Conservation (phyloP, 2,113 vertebrate species). For the Andinoacara biseriatus region DNA sequence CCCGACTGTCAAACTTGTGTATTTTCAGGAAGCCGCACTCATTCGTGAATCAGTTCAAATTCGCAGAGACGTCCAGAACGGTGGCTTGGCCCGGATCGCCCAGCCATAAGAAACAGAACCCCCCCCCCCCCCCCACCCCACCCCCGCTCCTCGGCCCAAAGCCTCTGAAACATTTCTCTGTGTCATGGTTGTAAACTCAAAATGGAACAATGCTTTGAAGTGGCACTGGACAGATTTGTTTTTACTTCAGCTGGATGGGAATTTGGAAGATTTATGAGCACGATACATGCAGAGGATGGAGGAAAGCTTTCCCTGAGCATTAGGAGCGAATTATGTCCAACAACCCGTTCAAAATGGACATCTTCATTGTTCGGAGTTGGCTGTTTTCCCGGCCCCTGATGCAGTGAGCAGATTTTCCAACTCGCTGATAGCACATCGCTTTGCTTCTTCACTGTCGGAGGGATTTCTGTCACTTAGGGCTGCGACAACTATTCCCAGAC, state of each 20-base stretch:
- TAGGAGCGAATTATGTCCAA: constrained; percentile 23
- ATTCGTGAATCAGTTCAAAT: constrained; percentile 39
- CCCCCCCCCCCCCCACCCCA: neutral
- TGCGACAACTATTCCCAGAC: constrained; percentile 16
- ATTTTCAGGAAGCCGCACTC: constrained; percentile 20
- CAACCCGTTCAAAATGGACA: constrained; percentile 23
- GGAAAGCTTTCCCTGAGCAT: constrained; percentile 38
- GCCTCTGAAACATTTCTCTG: constrained; percentile 61
- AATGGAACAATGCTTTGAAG: constrained; percentile 69
- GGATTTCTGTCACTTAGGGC: constrained; percentile 31
- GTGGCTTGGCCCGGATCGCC: constrained; percentile 56
- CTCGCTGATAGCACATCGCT: constrained; percentile 41
- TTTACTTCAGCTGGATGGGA: constrained; percentile 56
- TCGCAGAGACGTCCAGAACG: constrained; percentile 54
- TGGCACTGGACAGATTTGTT: constrained; percentile 62
- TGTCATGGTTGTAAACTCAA: constrained; percentile 68
- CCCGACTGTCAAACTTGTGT: constrained; percentile 23
- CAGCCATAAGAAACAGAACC: constrained; percentile 41
- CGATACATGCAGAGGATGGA: constrained; percentile 32
- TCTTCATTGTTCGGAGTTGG: constrained; percentile 36
- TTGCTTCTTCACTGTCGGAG: constrained; percentile 31
- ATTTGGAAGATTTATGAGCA: constrained; percentile 53
- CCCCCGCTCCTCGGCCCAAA: constrained; percentile 17
- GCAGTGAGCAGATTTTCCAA: constrained; percentile 26
- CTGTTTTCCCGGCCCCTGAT: constrained; percentile 26